A percentile compares a stretch with the other conserved stretches of the same genome.
Evolutionary conservation across 2,888 invertebrate genomes (phyloP).

Genomic region (Punctoribates punctum): DNA sequence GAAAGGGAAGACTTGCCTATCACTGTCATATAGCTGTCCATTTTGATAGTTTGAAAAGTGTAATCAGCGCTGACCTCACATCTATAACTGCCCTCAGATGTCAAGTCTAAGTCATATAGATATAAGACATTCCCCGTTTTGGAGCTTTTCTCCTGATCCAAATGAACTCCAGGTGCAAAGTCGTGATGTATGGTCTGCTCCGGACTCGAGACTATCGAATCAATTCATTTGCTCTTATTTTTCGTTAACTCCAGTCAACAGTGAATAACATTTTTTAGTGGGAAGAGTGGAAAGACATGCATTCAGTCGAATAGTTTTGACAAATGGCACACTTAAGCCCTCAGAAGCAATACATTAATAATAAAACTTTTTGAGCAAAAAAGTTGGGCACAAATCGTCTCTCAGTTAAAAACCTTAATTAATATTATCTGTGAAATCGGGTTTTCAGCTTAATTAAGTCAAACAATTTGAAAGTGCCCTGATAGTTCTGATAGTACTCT

Average conservation of each 20-base stretch:
- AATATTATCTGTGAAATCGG: slow-evolving; percentile 4
- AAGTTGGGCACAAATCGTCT: not conserved
- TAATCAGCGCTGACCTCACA: slow-evolving; percentile 40
- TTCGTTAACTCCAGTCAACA: not conserved
- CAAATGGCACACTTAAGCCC: not conserved
- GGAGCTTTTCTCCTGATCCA: not conserved
- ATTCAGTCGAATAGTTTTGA: not conserved
- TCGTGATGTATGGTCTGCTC: slow-evolving; percentile 35
- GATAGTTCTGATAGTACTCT: no score
- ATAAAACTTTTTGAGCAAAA: no score
- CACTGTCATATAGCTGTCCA: slow-evolving; percentile 31
- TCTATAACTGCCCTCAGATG: slow-evolving; percentile 35
- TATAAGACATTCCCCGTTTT: slow-evolving; percentile 15
- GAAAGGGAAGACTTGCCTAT: slow-evolving; percentile 18
- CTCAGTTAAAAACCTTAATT: slow-evolving; percentile 7
- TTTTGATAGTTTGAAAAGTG: slow-evolving; percentile 35
- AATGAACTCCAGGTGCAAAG: slow-evolving; percentile 14
- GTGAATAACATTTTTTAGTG: not conserved
- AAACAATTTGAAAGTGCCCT: not conserved
- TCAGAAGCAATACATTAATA: no score
- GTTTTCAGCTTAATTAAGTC: slow-evolving; percentile 2
- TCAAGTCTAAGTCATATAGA: slow-evolving; percentile 11
- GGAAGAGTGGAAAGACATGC: not conserved
- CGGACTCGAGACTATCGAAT: slow-evolving; percentile 35
- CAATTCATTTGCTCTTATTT: not conserved